Conservation (phyloP, 2,888 invertebrate genomes). For the Salticus scenicus region DNA sequence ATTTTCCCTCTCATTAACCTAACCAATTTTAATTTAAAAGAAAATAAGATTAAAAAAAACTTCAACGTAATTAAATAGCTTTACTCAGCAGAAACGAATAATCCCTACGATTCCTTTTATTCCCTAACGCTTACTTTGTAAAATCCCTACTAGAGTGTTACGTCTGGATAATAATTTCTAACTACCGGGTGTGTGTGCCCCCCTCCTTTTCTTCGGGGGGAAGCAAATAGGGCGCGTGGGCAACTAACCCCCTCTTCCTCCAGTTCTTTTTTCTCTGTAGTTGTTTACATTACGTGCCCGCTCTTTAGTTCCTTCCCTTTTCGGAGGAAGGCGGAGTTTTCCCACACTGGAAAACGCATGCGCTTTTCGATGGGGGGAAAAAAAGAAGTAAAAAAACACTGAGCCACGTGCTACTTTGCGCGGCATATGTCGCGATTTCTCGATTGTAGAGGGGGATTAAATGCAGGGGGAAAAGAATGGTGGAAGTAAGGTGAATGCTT, state of each 20-base stretch:
- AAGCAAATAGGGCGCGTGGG: constrained; percentile 65
- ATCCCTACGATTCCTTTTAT: constrained; percentile 18
- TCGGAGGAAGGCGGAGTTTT: constrained; percentile 66
- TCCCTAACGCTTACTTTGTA: not conserved
- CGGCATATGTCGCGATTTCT: constrained; percentile 66
- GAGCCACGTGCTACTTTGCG: constrained; percentile 61
- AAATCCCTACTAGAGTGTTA: constrained; percentile 17
- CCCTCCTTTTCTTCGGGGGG: constrained; percentile 24
- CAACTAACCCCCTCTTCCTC: constrained; percentile 32
- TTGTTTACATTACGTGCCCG: constrained; percentile 64
- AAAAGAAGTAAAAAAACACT: constrained; percentile 33
- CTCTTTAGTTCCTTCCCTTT: constrained; percentile 57
- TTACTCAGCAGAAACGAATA: not conserved
- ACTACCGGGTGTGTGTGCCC: constrained; percentile 59
- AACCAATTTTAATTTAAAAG: too few relatives aligned
- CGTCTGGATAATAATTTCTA: constrained; percentile 61
- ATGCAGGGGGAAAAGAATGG: constrained; percentile 30
- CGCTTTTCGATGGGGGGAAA: constrained; percentile 29
- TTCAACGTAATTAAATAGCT: too few relatives aligned
- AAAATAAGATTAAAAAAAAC: too few relatives aligned
- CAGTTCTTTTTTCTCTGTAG: constrained; percentile 14
- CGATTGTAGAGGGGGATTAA: constrained; percentile 21
- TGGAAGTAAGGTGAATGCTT: constrained; percentile 66
- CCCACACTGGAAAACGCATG: constrained; percentile 63
- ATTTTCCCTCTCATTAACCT: too few relatives aligned